These are phyloP conservation scores for Chionodraco myersi DNA, from an alignment of 2,113 vertebrate genomes.

Conservation along the genomic window DNA sequence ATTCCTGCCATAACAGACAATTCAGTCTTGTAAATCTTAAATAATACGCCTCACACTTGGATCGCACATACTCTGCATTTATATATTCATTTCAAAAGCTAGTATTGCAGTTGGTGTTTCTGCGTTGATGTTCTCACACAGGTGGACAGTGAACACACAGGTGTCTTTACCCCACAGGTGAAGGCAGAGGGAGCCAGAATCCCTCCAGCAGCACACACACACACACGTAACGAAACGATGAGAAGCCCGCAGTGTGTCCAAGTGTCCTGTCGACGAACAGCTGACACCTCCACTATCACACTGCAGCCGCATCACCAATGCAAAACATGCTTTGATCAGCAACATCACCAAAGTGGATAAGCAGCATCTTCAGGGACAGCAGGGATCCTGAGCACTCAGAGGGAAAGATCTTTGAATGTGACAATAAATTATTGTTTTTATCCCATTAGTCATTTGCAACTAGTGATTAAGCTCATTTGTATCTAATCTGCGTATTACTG, in stretches of 20 bases:
- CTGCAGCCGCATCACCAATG: slow-evolving; percentile 32
- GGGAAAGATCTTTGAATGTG: neutral
- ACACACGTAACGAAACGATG: slow-evolving; percentile 25
- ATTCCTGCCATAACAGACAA: neutral
- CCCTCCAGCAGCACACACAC: neutral
- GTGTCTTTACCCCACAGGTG: slow-evolving; percentile 4
- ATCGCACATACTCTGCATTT: too few relatives aligned
- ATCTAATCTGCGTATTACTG: neutral
- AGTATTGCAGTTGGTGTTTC: neutral
- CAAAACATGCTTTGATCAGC: slow-evolving; percentile 54
- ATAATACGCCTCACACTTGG: too few relatives aligned
- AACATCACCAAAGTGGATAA: slow-evolving; percentile 37
- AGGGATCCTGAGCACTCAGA: slow-evolving; percentile 22
- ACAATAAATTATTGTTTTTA: neutral
- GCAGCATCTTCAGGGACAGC: slow-evolving; percentile 25
- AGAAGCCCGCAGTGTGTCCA: slow-evolving; percentile 17
- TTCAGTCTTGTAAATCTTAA: neutral
- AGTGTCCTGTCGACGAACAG: slow-evolving; percentile 43
- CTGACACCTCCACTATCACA: slow-evolving; percentile 51
- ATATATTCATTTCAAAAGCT: too few relatives aligned
- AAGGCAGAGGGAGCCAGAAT: slow-evolving; percentile 42
- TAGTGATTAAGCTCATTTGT: neutral
- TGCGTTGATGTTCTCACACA: neutral
- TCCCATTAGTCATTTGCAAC: neutral
- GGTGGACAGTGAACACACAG: neutral